Evolutionary conservation across 2,113 vertebrate species (phyloP), one percentile per base, ranked within the genome.

Genomic region (Spea multiplicata): DNA sequence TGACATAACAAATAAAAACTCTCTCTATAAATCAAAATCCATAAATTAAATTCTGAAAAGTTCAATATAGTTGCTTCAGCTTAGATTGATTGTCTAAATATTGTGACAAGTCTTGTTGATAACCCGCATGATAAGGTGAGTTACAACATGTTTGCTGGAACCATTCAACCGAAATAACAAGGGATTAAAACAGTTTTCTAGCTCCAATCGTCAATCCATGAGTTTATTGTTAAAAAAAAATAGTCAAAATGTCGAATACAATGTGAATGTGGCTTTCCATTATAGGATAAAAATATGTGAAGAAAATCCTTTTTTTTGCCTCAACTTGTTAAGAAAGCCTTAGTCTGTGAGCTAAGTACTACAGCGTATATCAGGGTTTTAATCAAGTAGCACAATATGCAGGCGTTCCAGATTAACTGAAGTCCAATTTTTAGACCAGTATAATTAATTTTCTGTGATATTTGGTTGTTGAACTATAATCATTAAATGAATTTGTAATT

Each of bases 1-100:
- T 52, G 62, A 75, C 17, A 53, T 66, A 64, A 75, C 64, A 74
- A 74, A 74, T 74, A 66, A 75, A 75, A 52, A 16, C 62, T 44
- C 52, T 75, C 62, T 53, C 16, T 44, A 48, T 14, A 5, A 65
- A 75, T 10, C 64, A 0, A 52, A 66, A 66, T 66, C 57, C 59
- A 74, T 74, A 65, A 50, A 64, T 74, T 52, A 9, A 53, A 64
- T 53, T 55, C 13, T 67, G 30, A 46, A 67, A 74, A 68, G 65
- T 68, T 55, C 65, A 57, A 57, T 67, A n/a, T 68, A 57, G 44
- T 16, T 48, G 5, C 13, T 57, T 75, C 44, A 66, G 53, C 14
- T 67, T 66, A 55, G 74, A 75, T 67, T 53, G 12, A 45, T 5
- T 6, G 64, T 67, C 5, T 6, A 66, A 16, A 46, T 55, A 75